Conservation (phyloP, 2,113 vertebrate species). For the Ornithorhynchus anatinus region DNA sequence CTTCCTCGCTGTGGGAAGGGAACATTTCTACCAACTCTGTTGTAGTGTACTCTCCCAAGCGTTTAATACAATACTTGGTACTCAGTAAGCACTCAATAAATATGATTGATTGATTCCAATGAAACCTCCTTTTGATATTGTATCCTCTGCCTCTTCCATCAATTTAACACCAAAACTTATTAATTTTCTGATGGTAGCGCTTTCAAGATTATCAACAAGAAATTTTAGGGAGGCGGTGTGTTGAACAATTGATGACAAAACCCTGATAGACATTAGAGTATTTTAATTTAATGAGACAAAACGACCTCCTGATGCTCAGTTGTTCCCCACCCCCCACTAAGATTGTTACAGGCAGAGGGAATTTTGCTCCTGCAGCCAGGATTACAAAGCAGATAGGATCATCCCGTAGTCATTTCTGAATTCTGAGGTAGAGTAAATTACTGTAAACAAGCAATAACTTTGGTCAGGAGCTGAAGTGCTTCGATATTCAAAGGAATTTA, state of each 20-base stretch:
- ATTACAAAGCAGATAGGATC: neutral
- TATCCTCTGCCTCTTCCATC: neutral
- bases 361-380: neutral
- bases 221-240: neutral
- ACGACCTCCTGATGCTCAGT: no score
- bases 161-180: neutral
- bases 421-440: no score
- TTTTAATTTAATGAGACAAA: neutral
- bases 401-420: neutral
- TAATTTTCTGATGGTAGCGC: neutral
- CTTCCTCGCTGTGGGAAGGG: neutral
- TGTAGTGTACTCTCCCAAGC: no score
- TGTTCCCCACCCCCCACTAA: neutral
- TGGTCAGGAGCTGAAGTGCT: no score
- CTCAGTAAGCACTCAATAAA: no score
- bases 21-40: no score
- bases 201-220: neutral
- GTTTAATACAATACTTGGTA: no score
- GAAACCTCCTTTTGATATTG: neutral
- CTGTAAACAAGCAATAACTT: no score
- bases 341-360: neutral
- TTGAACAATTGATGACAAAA: neutral
- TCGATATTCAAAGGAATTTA: no score
- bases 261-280: neutral
- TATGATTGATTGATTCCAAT: no score